These are phyloP conservation scores for Calliopsis andreniformis DNA, from an alignment of 1,140 invertebrate genomes.

Conservation along the genomic window DNA sequence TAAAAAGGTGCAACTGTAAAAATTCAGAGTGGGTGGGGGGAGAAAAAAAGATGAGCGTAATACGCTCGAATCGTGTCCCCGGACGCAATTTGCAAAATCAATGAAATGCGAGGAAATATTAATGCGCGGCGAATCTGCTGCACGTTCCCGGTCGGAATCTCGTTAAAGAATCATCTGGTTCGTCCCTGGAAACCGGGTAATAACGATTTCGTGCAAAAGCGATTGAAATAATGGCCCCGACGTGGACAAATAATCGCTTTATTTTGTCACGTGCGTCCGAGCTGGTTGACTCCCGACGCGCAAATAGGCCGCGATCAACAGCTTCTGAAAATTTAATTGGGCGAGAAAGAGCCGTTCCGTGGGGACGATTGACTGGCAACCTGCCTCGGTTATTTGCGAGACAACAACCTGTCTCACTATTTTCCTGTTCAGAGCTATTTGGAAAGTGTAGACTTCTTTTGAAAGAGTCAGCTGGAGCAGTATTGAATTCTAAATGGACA, in stretches of 20 bases:
- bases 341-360: not conserved
- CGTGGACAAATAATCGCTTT: constrained; percentile 38
- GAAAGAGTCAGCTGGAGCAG: too few species aligned
- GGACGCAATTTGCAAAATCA: constrained; percentile 41
- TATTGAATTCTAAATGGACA: too few species aligned
- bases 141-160: constrained; percentile 23
- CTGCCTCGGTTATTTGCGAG: too few species aligned
- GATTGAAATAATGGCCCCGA: constrained; percentile 23
- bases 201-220: constrained; percentile 1
- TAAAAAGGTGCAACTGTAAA: constrained; percentile 5
- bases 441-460: too few species aligned
- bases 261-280: constrained; percentile 6
- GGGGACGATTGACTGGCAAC: too few species aligned
- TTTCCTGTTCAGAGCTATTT: too few species aligned
- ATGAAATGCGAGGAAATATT: constrained; percentile 45
- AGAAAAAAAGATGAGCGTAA: not conserved
- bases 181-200: not conserved
- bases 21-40: too few species aligned
- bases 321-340: constrained; percentile 32
- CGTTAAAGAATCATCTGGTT: constrained; percentile 48
- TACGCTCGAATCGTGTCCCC: not conserved
- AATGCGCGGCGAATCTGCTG: constrained; percentile 32
- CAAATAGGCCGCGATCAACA: constrained; percentile 23
- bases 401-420: too few species aligned
- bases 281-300: constrained; percentile 26